Base-by-base conservation (phyloP, 2,113 vertebrate species). In the Ursus arctos region DNA sequence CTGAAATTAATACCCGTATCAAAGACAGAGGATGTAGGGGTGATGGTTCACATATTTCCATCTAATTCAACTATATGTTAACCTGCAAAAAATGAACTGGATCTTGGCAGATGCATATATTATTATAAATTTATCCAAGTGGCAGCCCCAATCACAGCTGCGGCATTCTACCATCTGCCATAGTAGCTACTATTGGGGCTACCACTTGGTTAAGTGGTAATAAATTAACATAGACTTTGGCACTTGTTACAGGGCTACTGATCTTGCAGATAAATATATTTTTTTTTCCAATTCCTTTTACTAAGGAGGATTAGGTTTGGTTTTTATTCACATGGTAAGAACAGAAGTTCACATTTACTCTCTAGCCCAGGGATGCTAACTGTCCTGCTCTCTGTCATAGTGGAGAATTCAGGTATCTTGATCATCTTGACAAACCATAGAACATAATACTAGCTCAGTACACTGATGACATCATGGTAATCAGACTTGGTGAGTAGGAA, bases 271-370 rank as follows among this genome's bases (percentile, higher is more conserved):
- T 77, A 79, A 13, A 76, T 88, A 69, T 19, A 33, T 69, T n/a
- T 51, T 43, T 69, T 43, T n/a, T 19, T 43, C 55, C 1, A 86
- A 49, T 93, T 93, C n/a, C 79, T 10, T 93, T 93, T 65, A 71
- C 24, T 85, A 87, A 94, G 7, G 26, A 88, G 15, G 26, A 85
- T 47, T 0, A 51, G 82, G 16, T 74, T 97, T 72, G 11, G 3
- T 67, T 92, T 89, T 95, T 93, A 69, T 93, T 93, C 18, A 95
- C 21, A 84, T 65, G n/a, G 15, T 83, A 76, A 92, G 26, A 94
- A 76, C 8, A 22, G 36, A 22, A 80, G 61, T 47, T 85, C 16
- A 21, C 22, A 36, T 76, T 71, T 59, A 76, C 43, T 94, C 22
- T 55, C n/a, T 86, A 55, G 11, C 0, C 55, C 16, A 86, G 21